phyloP scores from a whole-genome alignment of 1,140 invertebrate genomes.

The Aphelenchoides fujianensis region DNA sequence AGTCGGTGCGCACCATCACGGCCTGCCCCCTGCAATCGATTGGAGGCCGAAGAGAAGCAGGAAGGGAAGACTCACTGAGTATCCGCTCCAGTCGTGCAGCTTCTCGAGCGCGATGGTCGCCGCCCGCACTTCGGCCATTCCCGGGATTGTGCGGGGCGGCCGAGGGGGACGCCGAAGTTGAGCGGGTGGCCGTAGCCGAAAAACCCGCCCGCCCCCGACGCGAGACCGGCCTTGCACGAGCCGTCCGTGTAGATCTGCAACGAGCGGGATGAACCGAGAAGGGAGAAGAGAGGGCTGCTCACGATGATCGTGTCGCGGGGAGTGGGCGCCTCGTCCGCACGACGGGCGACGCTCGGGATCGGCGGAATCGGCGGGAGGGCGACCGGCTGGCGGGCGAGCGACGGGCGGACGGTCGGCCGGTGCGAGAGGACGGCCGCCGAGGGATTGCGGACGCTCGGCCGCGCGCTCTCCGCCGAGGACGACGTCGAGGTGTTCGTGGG shows the following conservation, averaged over 20 bases:
- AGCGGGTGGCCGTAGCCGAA: conserved; percentile 7
- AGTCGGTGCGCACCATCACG: conserved; percentile 10
- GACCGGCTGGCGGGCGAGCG: too few species aligned
- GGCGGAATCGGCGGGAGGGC: too few species aligned
- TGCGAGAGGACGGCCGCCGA: too few species aligned
- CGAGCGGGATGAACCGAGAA: too few species aligned
- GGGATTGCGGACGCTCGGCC: too few species aligned
- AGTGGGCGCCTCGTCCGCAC: neutral
- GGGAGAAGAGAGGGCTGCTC: neutral
- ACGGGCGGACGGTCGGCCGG: too few species aligned
- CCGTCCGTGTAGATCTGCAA: conserved; percentile 16
- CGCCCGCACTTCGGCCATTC: conserved; percentile 6
- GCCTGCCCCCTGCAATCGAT: neutral
- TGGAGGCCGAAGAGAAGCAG: too few species aligned
- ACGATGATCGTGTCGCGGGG: neutral
- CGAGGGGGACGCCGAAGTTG: neutral
- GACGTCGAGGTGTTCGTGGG: too few species aligned
- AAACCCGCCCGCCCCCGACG: conserved; percentile 7
- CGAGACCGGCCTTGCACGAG: neutral
- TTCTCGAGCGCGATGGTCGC: neutral
- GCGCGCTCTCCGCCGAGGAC: too few species aligned
- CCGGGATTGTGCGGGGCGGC: neutral
- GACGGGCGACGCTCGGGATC: too few species aligned
- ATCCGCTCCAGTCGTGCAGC: conserved; percentile 11
- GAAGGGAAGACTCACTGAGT: conserved; percentile 10